Evolutionary conservation across 2,888 invertebrate genomes (phyloP), one percentile per base, ranked within the genome.

Genomic region (Lissocephala sabroskyi): DNA sequence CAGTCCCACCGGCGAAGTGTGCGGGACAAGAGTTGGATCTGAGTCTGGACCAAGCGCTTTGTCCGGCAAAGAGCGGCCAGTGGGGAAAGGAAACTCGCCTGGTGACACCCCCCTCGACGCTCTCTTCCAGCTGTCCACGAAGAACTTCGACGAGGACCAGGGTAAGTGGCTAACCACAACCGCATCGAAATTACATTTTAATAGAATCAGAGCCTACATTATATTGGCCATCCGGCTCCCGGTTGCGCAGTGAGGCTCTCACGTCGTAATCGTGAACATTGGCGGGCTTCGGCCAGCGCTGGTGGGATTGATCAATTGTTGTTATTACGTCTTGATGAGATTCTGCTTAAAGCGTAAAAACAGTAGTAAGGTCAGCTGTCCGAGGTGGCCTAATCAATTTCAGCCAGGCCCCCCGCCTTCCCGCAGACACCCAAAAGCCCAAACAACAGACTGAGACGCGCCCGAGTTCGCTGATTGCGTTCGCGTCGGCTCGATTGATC

Each of bases 81-180:
- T 3, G 2, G 23, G 3, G n/a, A 9, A 11, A 9, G 1, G 16
- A 2, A 9, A 40, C 5, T 35, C 44, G 1, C 79, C 86, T 84
- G 52, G 68, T 41, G 91, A 92, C 61, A 96, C 96, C 10, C 97
- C 96, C 0, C 87, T 98, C 57, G 97, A 97, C 82, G 97, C 97
- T 1, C 89, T 98, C 18, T 96, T 97, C 86, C 96, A 97, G 86
- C 95, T 98, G 92, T 96, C 97, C 62, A 96, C 94, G 86, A 97
- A 97, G 86, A 96, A 96, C 51, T 97, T 97, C 84, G 96, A 97
- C 82, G 96, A 95, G 44, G 90, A 93, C 77, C 91, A 92, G 82
- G 90, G 94, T 85, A 92, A 94, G 82, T 73, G 37, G 10, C 6
- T 16, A 16, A 35, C 16, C 35, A 35, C 18, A 73, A 62, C 67